Evolutionary conservation across 2,797 vertebrate species (phyloP).

Genomic region (Anguilla marmorata): DNA sequence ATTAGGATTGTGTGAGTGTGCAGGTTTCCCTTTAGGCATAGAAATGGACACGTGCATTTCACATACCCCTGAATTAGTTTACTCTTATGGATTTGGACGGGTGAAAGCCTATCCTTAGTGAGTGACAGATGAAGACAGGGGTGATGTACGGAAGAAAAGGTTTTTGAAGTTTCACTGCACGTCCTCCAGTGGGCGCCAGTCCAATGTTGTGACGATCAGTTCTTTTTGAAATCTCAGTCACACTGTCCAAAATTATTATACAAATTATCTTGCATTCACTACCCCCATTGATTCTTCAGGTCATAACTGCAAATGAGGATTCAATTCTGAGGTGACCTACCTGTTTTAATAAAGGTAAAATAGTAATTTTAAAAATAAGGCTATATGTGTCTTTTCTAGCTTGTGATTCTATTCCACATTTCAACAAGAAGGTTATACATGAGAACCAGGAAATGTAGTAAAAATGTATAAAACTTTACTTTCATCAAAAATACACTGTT

Average conservation of each 20-base stretch:
- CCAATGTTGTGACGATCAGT: background rate
- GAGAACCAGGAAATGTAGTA: background rate
- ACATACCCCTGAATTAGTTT: background rate
- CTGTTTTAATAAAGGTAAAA: background rate
- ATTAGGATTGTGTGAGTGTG: background rate
- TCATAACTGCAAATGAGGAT: background rate
- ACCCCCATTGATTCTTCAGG: background rate
- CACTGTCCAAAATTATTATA: background rate
- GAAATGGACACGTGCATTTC: background rate
- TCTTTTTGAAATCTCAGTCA: background rate
- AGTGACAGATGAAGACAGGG: background rate
- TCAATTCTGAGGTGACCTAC: background rate
- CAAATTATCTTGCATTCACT: no score
- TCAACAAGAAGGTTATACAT: background rate
- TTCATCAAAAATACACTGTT: conserved; percentile 17
- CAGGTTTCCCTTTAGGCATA: background rate
- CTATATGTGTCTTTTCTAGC: background rate
- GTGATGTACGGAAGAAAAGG: background rate
- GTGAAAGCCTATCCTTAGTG: background rate
- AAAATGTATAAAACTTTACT: conserved; percentile 29
- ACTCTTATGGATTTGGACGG: background rate
- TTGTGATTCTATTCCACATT: background rate
- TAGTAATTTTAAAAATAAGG: background rate
- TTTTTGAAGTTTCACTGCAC: background rate
- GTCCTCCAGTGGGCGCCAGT: background rate